phyloP scores from a whole-genome alignment of 2,113 vertebrate species.

The Psephotus haematonotus region DNA sequence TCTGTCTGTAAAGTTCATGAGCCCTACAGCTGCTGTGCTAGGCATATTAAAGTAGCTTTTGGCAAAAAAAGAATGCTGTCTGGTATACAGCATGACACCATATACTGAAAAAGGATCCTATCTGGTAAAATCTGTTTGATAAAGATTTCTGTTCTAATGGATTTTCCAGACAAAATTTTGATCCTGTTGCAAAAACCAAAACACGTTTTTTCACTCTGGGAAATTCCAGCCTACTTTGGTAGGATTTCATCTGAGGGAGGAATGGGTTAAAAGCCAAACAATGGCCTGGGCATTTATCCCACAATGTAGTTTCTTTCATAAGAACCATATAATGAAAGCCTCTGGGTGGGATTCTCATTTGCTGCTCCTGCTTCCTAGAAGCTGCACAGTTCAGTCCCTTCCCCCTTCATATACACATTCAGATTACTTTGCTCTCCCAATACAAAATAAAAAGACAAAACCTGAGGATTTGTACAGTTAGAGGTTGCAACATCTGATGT shows the following conservation, averaged over 20 bases:
- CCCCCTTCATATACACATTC: neutral
- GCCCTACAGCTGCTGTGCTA: neutral
- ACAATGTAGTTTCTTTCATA: neutral
- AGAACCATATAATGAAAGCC: neutral
- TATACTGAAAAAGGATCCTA: neutral
- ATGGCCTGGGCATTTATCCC: neutral
- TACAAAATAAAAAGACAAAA: neutral
- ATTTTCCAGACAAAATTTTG: neutral
- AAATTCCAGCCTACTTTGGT: neutral
- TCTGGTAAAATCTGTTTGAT: neutral
- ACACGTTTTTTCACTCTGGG: neutral
- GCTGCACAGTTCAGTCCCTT: neutral
- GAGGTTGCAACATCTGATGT: neutral
- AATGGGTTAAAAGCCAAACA: conserved; percentile 20
- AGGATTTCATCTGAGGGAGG: neutral
- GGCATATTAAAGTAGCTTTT: neutral
- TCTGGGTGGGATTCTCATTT: neutral
- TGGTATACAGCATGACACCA: neutral
- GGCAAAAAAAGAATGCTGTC: neutral
- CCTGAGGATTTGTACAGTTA: neutral
- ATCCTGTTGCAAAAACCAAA: neutral
- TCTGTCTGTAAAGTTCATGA: neutral
- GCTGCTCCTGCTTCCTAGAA: neutral
- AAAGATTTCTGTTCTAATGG: neutral
- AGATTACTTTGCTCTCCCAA: neutral